Conservation (phyloP, 2,113 vertebrate species). For the Tetrao urogallus region DNA sequence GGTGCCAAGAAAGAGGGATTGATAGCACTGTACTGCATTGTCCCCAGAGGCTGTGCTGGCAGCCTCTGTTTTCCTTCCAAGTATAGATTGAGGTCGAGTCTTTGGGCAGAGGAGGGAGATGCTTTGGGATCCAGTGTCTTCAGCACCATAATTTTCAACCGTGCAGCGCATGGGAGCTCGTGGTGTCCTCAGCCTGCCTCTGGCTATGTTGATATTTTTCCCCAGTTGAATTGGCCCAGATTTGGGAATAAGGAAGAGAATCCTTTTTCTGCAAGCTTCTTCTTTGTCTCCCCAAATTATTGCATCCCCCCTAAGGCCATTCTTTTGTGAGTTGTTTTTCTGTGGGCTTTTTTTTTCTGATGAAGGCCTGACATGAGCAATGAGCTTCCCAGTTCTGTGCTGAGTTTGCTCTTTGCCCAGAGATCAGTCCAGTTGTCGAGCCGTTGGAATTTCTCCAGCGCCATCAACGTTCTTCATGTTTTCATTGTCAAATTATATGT, state of each 20-base stretch:
- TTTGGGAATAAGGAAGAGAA: neutral
- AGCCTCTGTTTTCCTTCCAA: neutral
- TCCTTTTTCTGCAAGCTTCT: neutral
- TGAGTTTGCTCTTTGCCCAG: slow-evolving; percentile 11
- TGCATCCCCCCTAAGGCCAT: neutral
- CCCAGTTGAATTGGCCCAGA: neutral
- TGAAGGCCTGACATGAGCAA: neutral
- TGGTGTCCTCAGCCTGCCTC: neutral
- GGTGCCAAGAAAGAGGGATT: neutral
- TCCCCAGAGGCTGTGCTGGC: neutral
- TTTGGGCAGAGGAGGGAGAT: neutral
- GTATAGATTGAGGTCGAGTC: neutral
- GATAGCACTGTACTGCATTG: neutral
- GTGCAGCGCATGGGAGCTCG: rapidly evolving
- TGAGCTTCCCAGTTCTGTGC: neutral
- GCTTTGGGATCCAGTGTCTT: rapidly evolving
- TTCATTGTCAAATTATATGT: neutral
- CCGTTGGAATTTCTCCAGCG: slow-evolving; percentile 38
- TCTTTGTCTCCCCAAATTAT: neutral
- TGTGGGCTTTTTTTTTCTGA: neutral
- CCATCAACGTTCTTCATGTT: neutral
- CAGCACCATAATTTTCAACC: neutral
- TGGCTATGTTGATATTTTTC: neutral
- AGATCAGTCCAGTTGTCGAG: neutral
- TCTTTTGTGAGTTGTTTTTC: neutral